Evolutionary conservation across 2,113 vertebrate genomes (phyloP), one percentile per base, ranked within the genome.

Genomic region (Pomatorhinus ruficollis): DNA sequence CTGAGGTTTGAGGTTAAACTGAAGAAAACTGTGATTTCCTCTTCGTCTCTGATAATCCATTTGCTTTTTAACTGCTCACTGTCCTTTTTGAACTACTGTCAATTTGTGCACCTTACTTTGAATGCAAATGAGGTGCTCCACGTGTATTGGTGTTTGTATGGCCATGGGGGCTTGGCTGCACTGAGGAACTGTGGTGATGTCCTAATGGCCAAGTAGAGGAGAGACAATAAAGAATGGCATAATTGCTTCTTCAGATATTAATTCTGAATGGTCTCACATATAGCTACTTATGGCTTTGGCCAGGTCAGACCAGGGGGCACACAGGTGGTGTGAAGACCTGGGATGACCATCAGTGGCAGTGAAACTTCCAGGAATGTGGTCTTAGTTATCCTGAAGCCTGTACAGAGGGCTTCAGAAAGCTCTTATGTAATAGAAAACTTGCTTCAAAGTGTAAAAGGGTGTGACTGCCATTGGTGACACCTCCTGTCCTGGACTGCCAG

Each of bases 1-100:
- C n/a, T 75, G 84, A 96, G 90, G 84, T 87, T 90, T 97, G 94
- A 89, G 94, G 94, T 91, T 82, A 89, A 60, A 84, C 61, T 75
- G 81, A 82, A 91, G 70, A 95, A 89, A 87, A 65, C 54, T 65
- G 35, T 77, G 5, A 87, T 87, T 96, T 93, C 81, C 65, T 95
- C 24, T 15, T 56, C 2, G 24, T 50, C 47, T 83, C 77, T 81
- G 77, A 74, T 70, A 83, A 81, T 70, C 54, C 47, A 28, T 59
- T 42, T 54, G 11, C 33, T 81, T 82, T 96, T 94, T 87, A 85
- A 93, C 74, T 93, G 18, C 37, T 68, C 16, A 2, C 22, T 71
- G 44, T 60, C 44, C 64, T 64, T 91, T 75, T 15, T 54, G 65
- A 84, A 31, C 39, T 84, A 39, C 30, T 59, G 24, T 84, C 47